These are phyloP conservation scores for Dolichallabes microphthalmus DNA, from an alignment of 2,113 vertebrate genomes.

Conservation along the genomic window DNA sequence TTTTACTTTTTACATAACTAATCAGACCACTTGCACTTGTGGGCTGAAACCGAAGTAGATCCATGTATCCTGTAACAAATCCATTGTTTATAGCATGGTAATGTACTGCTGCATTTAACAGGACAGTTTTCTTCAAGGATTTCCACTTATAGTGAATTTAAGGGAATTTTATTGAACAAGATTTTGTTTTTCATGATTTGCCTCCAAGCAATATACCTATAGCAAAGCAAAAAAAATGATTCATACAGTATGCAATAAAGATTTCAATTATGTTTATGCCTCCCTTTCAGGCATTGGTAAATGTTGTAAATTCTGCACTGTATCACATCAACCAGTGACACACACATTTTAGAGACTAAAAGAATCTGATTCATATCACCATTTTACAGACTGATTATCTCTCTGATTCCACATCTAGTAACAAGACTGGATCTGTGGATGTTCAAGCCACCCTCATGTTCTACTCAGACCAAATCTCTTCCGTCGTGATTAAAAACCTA, in stretches of 20 bases:
- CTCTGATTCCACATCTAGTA: slow-evolving; percentile 21
- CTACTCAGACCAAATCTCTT: background rate
- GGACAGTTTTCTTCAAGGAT: too few species aligned
- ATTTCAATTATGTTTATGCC: background rate
- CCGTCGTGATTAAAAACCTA: fast-evolving
- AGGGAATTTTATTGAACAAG: too few species aligned
- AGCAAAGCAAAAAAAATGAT: too few species aligned
- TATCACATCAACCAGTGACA: background rate
- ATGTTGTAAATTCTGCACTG: background rate
- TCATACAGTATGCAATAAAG: too few species aligned
- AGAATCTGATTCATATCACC: background rate
- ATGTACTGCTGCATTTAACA: too few species aligned
- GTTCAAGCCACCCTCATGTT: slow-evolving; percentile 52
- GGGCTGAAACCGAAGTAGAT: too few species aligned
- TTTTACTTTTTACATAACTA: background rate
- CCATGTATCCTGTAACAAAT: too few species aligned
- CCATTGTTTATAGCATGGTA: too few species aligned
- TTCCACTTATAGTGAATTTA: background rate
- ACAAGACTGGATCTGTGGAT: slow-evolving; percentile 56
- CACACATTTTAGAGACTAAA: background rate
- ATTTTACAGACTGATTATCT: background rate
- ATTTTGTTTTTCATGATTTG: too few species aligned
- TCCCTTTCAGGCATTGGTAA: background rate
- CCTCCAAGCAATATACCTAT: too few species aligned
- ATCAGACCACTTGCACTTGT: background rate